Conservation (phyloP, 2,797 vertebrate genomes). For the Sebastes alutus region DNA sequence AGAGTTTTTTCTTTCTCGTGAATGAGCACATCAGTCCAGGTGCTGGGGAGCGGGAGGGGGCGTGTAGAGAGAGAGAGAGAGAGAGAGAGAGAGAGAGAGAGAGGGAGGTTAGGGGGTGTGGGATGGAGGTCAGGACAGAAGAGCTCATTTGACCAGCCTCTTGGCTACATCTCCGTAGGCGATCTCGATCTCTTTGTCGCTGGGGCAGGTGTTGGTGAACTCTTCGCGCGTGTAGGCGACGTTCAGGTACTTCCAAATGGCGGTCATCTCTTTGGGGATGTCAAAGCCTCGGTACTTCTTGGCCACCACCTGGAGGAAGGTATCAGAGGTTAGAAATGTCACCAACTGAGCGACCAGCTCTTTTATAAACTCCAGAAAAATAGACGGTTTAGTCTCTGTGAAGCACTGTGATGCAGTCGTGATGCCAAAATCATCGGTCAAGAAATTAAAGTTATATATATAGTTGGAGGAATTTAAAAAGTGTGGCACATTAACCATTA, state of each 20-base stretch:
- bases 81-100: neutral
- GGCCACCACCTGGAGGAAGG: constrained; percentile 89
- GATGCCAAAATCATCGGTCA: too few relatives aligned
- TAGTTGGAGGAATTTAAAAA: too few relatives aligned
- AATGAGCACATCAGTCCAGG: constrained; percentile 72
- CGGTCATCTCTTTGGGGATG: constrained; percentile 93
- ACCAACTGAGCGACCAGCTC: neutral
- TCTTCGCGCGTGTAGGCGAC: constrained; percentile 93
- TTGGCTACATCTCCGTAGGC: constrained; percentile 97
- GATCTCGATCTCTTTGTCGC: constrained; percentile 97
- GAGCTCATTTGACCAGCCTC: constrained; percentile 93
- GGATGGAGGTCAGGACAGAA: neutral
- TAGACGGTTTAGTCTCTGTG: too few relatives aligned
- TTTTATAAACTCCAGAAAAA: neutral
- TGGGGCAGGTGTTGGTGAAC: constrained; percentile 98
- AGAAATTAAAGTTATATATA: too few relatives aligned
- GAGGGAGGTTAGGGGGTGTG: neutral
- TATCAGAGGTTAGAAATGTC: neutral
- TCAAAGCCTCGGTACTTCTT: constrained; percentile 97
- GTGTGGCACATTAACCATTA: too few relatives aligned
- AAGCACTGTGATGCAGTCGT: too few relatives aligned
- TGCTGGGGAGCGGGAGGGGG: constrained; percentile 25
- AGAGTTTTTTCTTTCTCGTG: constrained; percentile 72
- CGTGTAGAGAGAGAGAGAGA: neutral
- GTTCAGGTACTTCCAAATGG: constrained; percentile 96